Evolutionary conservation across 2,113 vertebrate species (phyloP).

Genomic region (Sphyrna mokarran): DNA sequence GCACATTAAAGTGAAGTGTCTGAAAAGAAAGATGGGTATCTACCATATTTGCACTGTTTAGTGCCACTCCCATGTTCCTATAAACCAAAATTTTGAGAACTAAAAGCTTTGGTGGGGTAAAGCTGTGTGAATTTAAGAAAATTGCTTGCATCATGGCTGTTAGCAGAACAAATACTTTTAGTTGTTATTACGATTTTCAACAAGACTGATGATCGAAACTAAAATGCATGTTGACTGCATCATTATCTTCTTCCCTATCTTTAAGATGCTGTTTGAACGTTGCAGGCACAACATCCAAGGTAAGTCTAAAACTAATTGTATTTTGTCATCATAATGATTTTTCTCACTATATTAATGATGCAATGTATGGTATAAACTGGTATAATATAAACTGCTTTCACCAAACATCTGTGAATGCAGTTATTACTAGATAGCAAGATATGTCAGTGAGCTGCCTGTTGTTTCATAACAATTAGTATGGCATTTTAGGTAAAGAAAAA

Average conservation of each 20-base stretch:
- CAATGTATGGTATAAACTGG: background rate
- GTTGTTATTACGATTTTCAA: background rate
- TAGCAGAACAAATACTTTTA: background rate
- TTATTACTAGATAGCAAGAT: background rate
- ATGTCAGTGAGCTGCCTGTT: background rate
- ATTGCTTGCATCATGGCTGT: background rate
- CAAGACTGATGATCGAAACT: background rate
- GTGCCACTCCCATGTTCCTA: background rate
- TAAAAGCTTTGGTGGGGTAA: background rate
- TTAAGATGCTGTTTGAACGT: background rate
- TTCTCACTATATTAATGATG: background rate
- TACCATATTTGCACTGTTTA: background rate
- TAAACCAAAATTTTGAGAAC: background rate
- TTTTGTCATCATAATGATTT: background rate
- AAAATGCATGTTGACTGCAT: background rate
- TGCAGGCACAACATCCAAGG: background rate
- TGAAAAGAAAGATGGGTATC: background rate
- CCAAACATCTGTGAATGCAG: background rate
- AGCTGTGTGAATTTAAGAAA: background rate
- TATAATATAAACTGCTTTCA: too few species aligned
- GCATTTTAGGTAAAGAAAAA: background rate
- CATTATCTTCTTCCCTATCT: background rate
- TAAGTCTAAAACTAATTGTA: background rate
- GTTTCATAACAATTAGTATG: background rate
- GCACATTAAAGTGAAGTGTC: background rate